Conservation (phyloP, 2,113 vertebrate genomes). For the Myocastor coypus region DNA sequence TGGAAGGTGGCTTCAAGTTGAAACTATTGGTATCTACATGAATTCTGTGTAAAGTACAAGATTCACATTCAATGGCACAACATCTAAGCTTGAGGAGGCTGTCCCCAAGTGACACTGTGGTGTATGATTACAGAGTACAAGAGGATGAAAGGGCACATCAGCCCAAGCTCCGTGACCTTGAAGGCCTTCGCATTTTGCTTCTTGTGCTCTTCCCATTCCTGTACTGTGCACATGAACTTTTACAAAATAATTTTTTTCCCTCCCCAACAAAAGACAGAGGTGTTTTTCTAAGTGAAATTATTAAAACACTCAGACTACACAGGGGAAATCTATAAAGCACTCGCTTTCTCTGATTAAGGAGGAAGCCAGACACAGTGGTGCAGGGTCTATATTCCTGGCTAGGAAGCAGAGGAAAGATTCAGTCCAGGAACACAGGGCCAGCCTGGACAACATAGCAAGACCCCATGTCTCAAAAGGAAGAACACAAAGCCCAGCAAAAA, state of each 20-base stretch:
- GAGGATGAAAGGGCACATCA: not conserved
- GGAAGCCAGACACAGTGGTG: not conserved
- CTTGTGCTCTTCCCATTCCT: slow-evolving; percentile 48
- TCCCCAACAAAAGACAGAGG: not conserved
- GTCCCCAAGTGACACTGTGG: not conserved
- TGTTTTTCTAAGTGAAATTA: slow-evolving; percentile 3
- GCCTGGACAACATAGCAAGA: not conserved
- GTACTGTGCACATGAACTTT: slow-evolving; percentile 47
- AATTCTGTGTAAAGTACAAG: slow-evolving; percentile 14
- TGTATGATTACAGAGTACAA: slow-evolving; percentile 8
- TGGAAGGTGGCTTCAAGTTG: not conserved
- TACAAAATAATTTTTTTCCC: slow-evolving; percentile 26
- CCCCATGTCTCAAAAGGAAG: not conserved
- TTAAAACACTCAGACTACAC: not conserved
- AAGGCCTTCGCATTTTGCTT: slow-evolving; percentile 46
- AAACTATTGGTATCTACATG: not conserved
- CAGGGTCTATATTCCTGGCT: too few species aligned
- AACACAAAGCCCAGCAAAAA: not conserved
- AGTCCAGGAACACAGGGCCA: not conserved
- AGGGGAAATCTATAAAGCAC: not conserved
- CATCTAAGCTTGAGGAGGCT: slow-evolving; percentile 21
- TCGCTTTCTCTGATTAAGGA: not conserved
- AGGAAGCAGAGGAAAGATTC: not conserved
- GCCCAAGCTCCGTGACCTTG: slow-evolving; percentile 29
- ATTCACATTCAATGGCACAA: not conserved